Evolutionary conservation across 2,797 vertebrate species (phyloP).

Genomic region (Mionectes olivaceus): DNA sequence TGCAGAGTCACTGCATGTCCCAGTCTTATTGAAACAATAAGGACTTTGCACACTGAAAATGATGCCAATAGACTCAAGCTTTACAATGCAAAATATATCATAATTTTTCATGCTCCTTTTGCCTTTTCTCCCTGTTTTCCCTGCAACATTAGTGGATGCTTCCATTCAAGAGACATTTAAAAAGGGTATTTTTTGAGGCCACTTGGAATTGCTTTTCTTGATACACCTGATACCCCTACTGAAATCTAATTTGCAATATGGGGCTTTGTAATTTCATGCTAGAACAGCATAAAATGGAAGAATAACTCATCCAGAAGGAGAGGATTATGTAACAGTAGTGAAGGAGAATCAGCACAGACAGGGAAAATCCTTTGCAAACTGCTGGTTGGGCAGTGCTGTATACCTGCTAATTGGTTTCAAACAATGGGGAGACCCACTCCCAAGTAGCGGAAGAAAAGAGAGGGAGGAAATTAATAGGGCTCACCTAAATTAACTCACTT

Average conservation of each 20-base stretch:
- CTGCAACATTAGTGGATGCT: not conserved
- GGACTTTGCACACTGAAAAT: not conserved
- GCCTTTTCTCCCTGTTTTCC: not conserved
- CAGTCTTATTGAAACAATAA: not conserved
- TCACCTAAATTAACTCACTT: slow-evolving; percentile 10
- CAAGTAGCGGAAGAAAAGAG: not conserved
- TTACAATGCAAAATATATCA: not conserved
- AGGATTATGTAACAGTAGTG: slow-evolving; percentile 39
- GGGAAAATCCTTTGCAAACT: slow-evolving; percentile 47
- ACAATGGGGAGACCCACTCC: not conserved
- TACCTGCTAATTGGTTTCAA: slow-evolving; percentile 36
- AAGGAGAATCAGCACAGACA: slow-evolving; percentile 49
- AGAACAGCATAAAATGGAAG: slow-evolving; percentile 73
- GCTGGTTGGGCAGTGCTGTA: slow-evolving; percentile 66
- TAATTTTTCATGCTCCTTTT: not conserved
- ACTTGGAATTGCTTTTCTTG: slow-evolving; percentile 42
- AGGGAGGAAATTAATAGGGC: not conserved
- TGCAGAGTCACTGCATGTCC: not conserved
- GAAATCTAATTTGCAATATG: slow-evolving; percentile 65
- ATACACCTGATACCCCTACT: slow-evolving; percentile 50
- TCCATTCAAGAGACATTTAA: not conserved
- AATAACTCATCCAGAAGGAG: slow-evolving; percentile 64
- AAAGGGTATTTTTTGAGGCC: slow-evolving; percentile 15
- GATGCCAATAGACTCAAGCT: not conserved
- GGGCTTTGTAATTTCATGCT: slow-evolving; percentile 75